Base-by-base conservation (phyloP, 2,113 vertebrate genomes). In the Ivindomyrus marchei region DNA sequence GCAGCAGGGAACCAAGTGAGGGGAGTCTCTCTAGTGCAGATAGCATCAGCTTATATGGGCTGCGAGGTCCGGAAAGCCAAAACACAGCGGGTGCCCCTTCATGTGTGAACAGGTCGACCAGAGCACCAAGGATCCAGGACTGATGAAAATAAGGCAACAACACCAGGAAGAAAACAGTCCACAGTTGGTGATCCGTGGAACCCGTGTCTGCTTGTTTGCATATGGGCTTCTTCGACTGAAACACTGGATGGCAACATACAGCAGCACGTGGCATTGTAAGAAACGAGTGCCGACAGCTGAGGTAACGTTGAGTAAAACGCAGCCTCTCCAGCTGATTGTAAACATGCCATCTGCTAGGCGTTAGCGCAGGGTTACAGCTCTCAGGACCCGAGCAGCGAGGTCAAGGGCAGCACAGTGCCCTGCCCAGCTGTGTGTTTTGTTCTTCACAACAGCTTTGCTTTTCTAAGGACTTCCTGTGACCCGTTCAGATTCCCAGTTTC, bases 321-420 rank as follows among this genome's bases (percentile, higher is more conserved):
- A 50, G 77, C 90, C 91, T 85, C 92, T 93, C 91, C 85, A 91
- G 91, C 89, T 91, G 89, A 93, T 92, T 91, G 93, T 93, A 94
- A 94, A 93, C 92, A 93, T 92, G 92, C 90, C 49, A 93, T 89
- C 93, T 94, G 94, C 91, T 94, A 90, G 90, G 90, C 91, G 93
- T 95, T 93, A 92, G 50, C 8, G 11, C 24, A 4, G 27, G 74
- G 47, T 89, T 56, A 27, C 47, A 31, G 88, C 74, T 45, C 49
- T 52, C 49, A 45, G 74, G 74, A n/a, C 84, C 5, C 46, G 3
- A 42, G 7, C 46, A 11, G 24, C 4, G n/a, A 39, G 74, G 45
- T 42, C 56, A n/a, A 8, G 24, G 56, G 24, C 21, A 9, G 42
- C 83, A 47, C 45, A 85, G 42, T 3, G 19, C 36, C 83, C 42